Conservation (phyloP, 2,797 vertebrate genomes). For the Ctenopoma multispine region DNA sequence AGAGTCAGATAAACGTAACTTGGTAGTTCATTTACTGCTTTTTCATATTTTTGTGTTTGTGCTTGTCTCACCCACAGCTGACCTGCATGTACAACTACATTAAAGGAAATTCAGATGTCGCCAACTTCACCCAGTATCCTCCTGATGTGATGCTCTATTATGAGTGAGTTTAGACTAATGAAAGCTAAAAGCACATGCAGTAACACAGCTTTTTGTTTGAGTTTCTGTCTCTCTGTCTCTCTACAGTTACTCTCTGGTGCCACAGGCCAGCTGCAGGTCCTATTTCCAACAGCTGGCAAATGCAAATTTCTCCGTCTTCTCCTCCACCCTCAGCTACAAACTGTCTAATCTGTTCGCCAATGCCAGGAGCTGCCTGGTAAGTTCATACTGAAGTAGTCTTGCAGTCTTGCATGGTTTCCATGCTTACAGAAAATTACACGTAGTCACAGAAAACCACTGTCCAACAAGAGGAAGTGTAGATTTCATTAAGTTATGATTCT, state of each 20-base stretch:
- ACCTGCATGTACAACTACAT: slow-evolving; percentile 84
- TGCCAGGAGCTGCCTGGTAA: slow-evolving; percentile 79
- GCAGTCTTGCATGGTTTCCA: too few species aligned
- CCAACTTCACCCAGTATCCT: slow-evolving; percentile 71
- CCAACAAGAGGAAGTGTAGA: too few species aligned
- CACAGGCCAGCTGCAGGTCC: slow-evolving; percentile 58
- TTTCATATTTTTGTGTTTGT: too few species aligned
- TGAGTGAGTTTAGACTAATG: slow-evolving; percentile 73
- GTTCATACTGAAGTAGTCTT: slow-evolving; percentile 10
- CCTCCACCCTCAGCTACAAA: slow-evolving; percentile 69
- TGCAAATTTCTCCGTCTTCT: slow-evolving; percentile 79
- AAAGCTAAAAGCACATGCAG: too few species aligned
- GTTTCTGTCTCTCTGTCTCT: background rate
- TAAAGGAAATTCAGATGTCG: slow-evolving; percentile 1
- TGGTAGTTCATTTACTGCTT: too few species aligned
- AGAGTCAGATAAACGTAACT: too few species aligned
- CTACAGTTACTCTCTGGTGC: slow-evolving; percentile 76
- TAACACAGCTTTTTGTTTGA: too few species aligned
- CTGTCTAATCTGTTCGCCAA: slow-evolving; percentile 61
- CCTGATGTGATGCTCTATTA: slow-evolving; percentile 82
- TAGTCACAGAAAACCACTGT: too few species aligned
- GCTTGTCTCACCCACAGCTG: slow-evolving; percentile 67
- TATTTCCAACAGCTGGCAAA: slow-evolving; percentile 77
- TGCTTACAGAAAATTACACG: too few species aligned
- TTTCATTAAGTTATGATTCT: too few species aligned